Evolutionary conservation across 2,797 vertebrate species (phyloP).

Genomic region (Enteromius fasciolatus): DNA sequence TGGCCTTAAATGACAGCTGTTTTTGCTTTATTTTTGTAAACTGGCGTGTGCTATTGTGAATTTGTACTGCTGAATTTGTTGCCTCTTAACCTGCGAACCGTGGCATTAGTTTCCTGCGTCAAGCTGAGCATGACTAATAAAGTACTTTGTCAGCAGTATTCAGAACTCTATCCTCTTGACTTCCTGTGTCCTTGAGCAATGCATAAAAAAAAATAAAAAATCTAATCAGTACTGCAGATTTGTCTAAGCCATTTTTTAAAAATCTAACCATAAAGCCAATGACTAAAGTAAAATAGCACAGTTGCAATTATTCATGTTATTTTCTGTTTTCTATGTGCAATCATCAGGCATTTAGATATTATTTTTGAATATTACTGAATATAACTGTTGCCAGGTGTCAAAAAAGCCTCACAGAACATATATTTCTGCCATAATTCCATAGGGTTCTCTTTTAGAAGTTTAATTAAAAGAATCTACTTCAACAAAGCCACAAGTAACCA

Average conservation of each 20-base stretch:
- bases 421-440: neutral
- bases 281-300: neutral
- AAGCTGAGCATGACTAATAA: neutral
- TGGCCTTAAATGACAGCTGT: neutral
- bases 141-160: neutral
- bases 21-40: neutral
- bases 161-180: slow-evolving; percentile 29
- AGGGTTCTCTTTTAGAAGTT: neutral
- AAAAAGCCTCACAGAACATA: too few relatives aligned
- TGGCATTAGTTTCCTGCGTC: slow-evolving; percentile 46
- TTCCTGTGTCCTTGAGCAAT: slow-evolving; percentile 49
- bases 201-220: slow-evolving; percentile 22
- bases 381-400: neutral
- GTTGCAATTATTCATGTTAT: neutral
- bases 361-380: neutral
- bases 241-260: neutral
- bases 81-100: neutral
- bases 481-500: neutral
- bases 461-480: neutral
- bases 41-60: neutral
- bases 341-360: neutral
- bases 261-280: neutral
- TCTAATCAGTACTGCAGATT: slow-evolving; percentile 7
- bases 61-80: neutral
- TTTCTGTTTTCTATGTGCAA: neutral